These are phyloP conservation scores for Rhaphigaster nebulosa DNA, from an alignment of 2,888 invertebrate species.

Conservation along the genomic window DNA sequence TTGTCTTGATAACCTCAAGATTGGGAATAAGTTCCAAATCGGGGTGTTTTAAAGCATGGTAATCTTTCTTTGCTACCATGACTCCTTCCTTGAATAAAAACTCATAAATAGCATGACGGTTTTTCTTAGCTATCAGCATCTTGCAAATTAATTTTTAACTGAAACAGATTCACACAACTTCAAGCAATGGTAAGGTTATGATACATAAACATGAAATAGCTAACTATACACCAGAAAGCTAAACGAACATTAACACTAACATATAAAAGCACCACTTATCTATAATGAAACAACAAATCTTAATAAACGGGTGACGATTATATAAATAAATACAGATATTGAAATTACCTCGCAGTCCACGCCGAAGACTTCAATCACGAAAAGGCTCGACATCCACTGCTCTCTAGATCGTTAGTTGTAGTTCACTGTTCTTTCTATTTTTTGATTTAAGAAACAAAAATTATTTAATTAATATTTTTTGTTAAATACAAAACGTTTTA, in stretches of 20 bases:
- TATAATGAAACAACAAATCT: neutral
- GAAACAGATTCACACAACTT: neutral
- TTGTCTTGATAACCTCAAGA: conserved; percentile 97
- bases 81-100: conserved; percentile 99
- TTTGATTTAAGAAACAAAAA: neutral
- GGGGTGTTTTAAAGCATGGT: conserved; percentile 97
- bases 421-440: neutral
- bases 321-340: neutral
- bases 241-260: neutral
- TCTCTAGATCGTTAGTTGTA: neutral
- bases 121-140: conserved; percentile 99
- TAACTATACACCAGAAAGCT: neutral
- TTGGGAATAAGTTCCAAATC: conserved; percentile 94
- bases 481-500: neutral
- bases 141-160: conserved; percentile 71
- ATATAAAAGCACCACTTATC: neutral
- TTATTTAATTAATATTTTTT: neutral
- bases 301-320: neutral
- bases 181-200: neutral
- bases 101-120: conserved; percentile 96
- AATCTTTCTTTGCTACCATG: conserved; percentile 99
- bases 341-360: neutral
- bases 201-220: neutral
- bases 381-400: neutral
- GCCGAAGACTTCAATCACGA: conserved; percentile 16